Conservation (phyloP, 2,888 invertebrate genomes). For the Melanostoma mellinum region DNA sequence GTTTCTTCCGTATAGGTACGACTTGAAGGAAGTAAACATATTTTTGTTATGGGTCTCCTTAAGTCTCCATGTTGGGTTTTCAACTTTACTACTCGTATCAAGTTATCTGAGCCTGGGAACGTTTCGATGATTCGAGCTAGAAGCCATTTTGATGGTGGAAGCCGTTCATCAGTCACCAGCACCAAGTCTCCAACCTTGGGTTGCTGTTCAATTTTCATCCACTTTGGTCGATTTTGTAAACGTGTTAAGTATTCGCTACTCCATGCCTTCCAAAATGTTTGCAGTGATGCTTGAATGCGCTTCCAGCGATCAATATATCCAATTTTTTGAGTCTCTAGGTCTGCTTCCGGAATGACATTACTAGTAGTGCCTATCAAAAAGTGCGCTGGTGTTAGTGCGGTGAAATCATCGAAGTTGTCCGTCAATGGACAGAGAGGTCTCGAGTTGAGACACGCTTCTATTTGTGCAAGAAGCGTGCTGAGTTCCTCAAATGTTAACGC, state of each 20-base stretch:
- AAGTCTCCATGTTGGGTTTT: constrained; percentile 1
- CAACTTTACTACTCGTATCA: background rate
- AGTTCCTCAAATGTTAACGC: constrained; percentile 35
- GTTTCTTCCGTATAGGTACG: no score
- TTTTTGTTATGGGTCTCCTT: background rate
- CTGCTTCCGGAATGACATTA: constrained; percentile 2
- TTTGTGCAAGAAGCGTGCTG: constrained; percentile 56
- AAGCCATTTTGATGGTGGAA: constrained; percentile 4
- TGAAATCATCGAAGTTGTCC: background rate
- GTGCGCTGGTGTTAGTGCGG: constrained; percentile 2
- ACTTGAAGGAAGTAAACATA: background rate
- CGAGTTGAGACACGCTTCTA: constrained; percentile 61
- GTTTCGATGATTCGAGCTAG: constrained; percentile 1
- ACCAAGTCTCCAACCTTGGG: constrained; percentile 23
- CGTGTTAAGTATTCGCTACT: background rate
- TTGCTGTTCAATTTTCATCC: constrained; percentile 16
- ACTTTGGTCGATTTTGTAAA: constrained; percentile 31
- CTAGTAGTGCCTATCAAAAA: constrained; percentile 9
- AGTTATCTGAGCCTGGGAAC: background rate
- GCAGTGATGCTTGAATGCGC: no score
- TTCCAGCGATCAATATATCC: constrained; percentile 13
- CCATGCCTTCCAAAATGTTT: constrained; percentile 16
- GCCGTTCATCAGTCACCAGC: constrained; percentile 2
- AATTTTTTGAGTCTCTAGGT: background rate
- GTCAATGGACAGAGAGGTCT: background rate